Evolutionary conservation across 2,797 vertebrate species (phyloP).

Genomic region (Falco concolor): DNA sequence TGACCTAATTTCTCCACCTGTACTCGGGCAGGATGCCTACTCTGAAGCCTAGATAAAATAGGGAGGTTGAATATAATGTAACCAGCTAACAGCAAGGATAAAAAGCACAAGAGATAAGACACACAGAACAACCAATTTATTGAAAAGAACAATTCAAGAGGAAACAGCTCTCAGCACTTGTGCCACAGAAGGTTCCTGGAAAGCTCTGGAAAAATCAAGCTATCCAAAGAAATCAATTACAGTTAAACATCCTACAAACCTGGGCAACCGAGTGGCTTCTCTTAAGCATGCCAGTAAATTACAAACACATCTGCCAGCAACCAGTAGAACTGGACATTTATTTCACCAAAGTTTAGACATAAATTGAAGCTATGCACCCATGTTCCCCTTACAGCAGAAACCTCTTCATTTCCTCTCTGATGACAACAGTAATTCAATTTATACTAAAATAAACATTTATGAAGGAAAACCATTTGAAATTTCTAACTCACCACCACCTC

Average conservation of each 20-base stretch:
- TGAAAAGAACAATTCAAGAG: background rate
- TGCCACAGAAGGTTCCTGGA: background rate
- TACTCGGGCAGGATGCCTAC: background rate
- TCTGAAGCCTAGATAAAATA: background rate
- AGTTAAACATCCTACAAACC: background rate
- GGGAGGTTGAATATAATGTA: background rate
- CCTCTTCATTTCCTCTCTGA: background rate
- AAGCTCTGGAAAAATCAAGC: background rate
- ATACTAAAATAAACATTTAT: background rate
- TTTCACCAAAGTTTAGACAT: background rate
- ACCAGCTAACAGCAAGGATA: background rate
- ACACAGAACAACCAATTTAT: background rate
- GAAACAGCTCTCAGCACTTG: background rate
- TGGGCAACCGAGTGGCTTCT: background rate
- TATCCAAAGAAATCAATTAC: background rate
- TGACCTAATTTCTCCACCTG: background rate
- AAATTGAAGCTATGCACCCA: background rate
- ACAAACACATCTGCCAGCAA: background rate
- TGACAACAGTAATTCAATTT: background rate
- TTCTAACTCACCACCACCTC: background rate
- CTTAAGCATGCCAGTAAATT: background rate
- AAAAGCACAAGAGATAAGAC: background rate
- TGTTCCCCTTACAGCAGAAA: background rate
- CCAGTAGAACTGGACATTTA: background rate
- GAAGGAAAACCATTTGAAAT: background rate